Conservation (phyloP, 2,797 vertebrate genomes). For the Acanthiza pusilla region DNA sequence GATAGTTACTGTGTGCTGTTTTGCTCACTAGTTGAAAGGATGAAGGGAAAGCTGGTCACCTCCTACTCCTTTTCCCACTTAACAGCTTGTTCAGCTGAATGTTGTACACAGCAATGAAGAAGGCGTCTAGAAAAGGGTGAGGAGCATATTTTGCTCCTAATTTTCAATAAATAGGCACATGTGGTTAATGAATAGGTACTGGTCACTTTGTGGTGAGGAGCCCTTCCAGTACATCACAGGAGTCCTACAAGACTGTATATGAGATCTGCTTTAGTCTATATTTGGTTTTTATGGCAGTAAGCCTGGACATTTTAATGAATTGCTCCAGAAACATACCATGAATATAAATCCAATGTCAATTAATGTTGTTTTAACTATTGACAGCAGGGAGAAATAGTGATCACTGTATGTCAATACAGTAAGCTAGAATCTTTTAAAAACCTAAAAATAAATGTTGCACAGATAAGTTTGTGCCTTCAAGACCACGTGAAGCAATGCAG, state of each 20-base stretch:
- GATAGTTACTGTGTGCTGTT: constrained; percentile 43
- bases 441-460: not conserved
- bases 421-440: not conserved
- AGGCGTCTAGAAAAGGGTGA: not conserved
- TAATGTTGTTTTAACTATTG: constrained; percentile 2
- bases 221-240: not conserved
- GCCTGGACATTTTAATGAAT: not conserved
- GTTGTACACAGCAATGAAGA: not conserved
- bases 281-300: not conserved
- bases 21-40: constrained; percentile 43
- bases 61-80: constrained; percentile 63
- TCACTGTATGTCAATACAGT: not conserved
- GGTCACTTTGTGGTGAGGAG: not conserved
- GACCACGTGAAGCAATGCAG: not conserved
- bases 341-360: constrained; percentile 6
- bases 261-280: not conserved
- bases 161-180: not conserved
- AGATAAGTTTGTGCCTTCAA: not conserved
- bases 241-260: not conserved
- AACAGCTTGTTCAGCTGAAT: constrained; percentile 57
- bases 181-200: not conserved
- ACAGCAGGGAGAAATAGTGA: constrained; percentile 8
- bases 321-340: not conserved
- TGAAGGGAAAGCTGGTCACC: constrained; percentile 58
- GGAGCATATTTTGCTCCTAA: not conserved